Evolutionary conservation across 2,797 vertebrate genomes (phyloP).

Genomic region (Chelonia mydas): DNA sequence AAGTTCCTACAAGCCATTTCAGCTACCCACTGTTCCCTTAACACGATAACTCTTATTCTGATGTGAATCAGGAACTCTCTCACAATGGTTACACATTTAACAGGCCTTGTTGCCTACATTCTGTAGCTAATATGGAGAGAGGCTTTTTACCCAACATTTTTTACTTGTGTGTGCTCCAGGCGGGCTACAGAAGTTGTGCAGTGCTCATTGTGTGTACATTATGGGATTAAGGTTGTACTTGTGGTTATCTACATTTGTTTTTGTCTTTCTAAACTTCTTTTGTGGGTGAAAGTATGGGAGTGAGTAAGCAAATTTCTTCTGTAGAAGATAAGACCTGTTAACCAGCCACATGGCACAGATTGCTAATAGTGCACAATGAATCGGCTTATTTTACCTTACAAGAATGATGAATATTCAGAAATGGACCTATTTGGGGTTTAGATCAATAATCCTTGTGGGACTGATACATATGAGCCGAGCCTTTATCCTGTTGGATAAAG

Average conservation of each 20-base stretch:
- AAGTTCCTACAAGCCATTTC: constrained; percentile 2
- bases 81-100: too few relatives aligned
- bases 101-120: not conserved
- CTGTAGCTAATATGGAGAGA: not conserved
- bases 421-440: not conserved
- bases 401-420: not conserved
- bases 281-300: not conserved
- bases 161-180: too few relatives aligned
- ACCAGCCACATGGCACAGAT: not conserved
- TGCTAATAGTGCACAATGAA: not conserved
- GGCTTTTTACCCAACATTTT: too few relatives aligned
- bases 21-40: not conserved
- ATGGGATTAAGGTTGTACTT: not conserved
- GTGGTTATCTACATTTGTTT: not conserved
- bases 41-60: not conserved
- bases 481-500: not conserved
- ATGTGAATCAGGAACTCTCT: not conserved
- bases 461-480: not conserved
- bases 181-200: too few relatives aligned
- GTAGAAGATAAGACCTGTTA: not conserved
- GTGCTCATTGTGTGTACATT: not conserved
- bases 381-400: not conserved
- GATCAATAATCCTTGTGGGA: not conserved
- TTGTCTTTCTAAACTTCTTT: not conserved
- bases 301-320: not conserved